Evolutionary conservation across 2,797 vertebrate species (phyloP).

Genomic region (Neoniphon sammara): DNA sequence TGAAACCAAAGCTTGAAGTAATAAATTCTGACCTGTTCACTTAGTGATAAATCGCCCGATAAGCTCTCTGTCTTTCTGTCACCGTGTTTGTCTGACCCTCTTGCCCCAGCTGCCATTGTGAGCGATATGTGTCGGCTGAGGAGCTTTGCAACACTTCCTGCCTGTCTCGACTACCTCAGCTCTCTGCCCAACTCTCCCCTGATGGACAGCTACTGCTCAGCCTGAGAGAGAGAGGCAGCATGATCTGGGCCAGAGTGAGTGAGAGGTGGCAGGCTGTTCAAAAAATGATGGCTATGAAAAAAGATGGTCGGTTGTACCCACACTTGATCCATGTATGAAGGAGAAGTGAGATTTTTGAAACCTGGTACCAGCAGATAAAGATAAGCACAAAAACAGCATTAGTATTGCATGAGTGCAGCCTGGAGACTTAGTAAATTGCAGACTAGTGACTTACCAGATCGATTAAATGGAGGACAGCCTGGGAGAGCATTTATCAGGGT

Average conservation of each 20-base stretch:
- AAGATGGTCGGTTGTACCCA: conserved; percentile 15
- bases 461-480: conserved; percentile 18
- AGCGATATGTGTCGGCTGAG: conserved; percentile 87
- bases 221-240: conserved; percentile 68
- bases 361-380: conserved; percentile 48
- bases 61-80: conserved; percentile 15
- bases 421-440: conserved; percentile 29
- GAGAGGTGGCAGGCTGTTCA: conserved; percentile 8
- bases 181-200: conserved; percentile 81
- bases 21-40: background rate
- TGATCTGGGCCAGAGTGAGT: conserved; percentile 72
- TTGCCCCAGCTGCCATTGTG: conserved; percentile 87
- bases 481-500: conserved; percentile 29
- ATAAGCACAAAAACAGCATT: conserved; percentile 21
- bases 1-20: background rate
- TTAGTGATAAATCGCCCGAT: background rate
- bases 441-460: background rate
- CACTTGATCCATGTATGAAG: background rate
- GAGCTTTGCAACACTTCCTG: conserved; percentile 90
- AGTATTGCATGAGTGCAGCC: conserved; percentile 13
- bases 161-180: conserved; percentile 81
- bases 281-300: conserved; percentile 21
- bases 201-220: conserved; percentile 84
- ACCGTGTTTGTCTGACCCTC: conserved; percentile 27
- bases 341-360: conserved; percentile 13